Conservation (phyloP, 2,888 invertebrate genomes). For the Epinotia bilunana region DNA sequence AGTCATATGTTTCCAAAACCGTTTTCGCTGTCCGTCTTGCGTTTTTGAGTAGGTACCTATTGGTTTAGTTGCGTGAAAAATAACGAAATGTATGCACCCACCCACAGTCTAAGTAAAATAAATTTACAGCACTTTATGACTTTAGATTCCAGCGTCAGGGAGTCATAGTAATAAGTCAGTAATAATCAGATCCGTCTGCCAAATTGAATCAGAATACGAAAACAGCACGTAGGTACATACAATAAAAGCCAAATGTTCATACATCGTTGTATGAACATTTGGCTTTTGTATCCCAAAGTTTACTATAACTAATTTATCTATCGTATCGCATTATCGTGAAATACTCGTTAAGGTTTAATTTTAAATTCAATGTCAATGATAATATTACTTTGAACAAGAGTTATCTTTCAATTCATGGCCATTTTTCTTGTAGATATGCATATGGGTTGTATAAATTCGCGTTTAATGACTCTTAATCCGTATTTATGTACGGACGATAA, state of each 20-base stretch:
- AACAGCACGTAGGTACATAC: neutral
- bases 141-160: neutral
- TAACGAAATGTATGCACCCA: neutral
- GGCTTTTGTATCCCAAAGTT: neutral
- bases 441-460: neutral
- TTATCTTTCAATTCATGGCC: constrained; percentile 3
- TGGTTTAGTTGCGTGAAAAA: neutral
- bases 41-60: no score
- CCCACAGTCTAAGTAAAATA: constrained; percentile 1
- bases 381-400: neutral
- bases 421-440: neutral
- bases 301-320: neutral
- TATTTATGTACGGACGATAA: no score
- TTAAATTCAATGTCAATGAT: constrained; percentile 6
- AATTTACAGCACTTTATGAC: constrained; percentile 3
- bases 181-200: constrained; percentile 5
- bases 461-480: neutral
- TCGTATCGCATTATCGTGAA: neutral
- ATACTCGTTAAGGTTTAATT: neutral
- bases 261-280: no score
- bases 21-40: no score
- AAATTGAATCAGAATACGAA: neutral
- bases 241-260: neutral
- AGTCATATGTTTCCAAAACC: no score
- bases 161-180: neutral